These are phyloP conservation scores for Antedon mediterranea DNA, from an alignment of 53 echinoderm and acorn worm genomes.

Conservation along the genomic window DNA sequence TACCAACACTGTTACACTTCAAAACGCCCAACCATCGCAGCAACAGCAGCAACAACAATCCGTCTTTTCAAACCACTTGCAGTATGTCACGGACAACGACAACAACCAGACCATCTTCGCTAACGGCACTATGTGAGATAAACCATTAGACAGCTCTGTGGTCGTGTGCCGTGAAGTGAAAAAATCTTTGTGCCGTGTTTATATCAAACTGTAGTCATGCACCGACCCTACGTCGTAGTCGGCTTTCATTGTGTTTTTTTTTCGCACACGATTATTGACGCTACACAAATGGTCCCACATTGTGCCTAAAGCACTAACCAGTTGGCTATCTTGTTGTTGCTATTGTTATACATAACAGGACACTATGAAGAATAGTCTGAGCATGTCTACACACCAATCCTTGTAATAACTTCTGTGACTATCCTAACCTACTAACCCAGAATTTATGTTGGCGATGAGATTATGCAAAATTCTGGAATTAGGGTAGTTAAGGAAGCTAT, in stretches of 20 bases:
- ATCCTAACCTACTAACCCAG: too few species aligned
- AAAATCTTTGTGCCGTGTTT: background rate
- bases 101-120: conserved; percentile 94
- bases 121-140: conserved; percentile 99
- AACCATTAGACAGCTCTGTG: background rate
- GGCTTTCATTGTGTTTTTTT: background rate
- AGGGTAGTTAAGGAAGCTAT: too few species aligned
- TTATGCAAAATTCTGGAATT: too few species aligned
- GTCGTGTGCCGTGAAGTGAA: background rate
- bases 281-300: conserved; percentile 1
- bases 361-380: too few species aligned
- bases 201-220: background rate
- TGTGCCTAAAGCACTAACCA: background rate
- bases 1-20: conserved; percentile 66
- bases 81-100: conserved; percentile 90
- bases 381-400: too few species aligned
- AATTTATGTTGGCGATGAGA: too few species aligned
- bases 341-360: too few species aligned
- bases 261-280: background rate
- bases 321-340: background rate
- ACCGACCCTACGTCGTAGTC: background rate
- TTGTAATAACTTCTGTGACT: too few species aligned
- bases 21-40: conserved; percentile 15
- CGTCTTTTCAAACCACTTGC: conserved; percentile 89
- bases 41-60: conserved; percentile 46